Evolutionary conservation across 1,140 invertebrate species (phyloP).

Genomic region (Neelides sp.): DNA sequence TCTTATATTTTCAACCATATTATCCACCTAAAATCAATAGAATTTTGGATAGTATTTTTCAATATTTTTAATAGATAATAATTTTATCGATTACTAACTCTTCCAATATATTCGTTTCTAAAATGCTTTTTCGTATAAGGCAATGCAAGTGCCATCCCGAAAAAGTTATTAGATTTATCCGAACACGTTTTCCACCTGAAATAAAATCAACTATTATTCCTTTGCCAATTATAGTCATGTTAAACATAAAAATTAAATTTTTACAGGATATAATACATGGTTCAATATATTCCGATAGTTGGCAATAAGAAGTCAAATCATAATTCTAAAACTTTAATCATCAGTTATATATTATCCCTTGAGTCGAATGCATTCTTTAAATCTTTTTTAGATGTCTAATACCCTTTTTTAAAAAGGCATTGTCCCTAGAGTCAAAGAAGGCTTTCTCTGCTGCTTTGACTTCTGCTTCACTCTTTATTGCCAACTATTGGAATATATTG

Average conservation of each 20-base stretch:
- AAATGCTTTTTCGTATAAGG: slow-evolving; percentile 14
- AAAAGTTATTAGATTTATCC: slow-evolving; percentile 9
- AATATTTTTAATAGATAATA: not conserved
- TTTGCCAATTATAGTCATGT: not conserved
- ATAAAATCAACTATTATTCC: not conserved
- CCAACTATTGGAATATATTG: too few relatives aligned
- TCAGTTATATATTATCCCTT: not conserved
- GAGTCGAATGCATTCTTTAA: not conserved
- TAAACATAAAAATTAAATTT: not conserved
- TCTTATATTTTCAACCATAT: slow-evolving; percentile 12
- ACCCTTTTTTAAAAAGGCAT: too few relatives aligned
- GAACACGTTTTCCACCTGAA: slow-evolving; percentile 18
- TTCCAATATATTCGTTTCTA: not conserved
- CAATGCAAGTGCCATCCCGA: slow-evolving; percentile 20
- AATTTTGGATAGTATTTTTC: not conserved
- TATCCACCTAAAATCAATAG: slow-evolving; percentile 7
- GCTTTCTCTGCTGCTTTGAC: too few relatives aligned
- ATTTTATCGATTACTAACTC: slow-evolving; percentile 9
- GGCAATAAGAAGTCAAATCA: not conserved
- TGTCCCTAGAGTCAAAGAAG: too few relatives aligned
- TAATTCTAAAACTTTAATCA: not conserved
- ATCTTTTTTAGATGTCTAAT: too few relatives aligned
- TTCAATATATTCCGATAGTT: slow-evolving; percentile 8
- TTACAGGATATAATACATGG: not conserved
- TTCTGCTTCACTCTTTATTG: too few relatives aligned